phyloP scores from a whole-genome alignment of 2,797 vertebrate species.

The Agapornis canus region DNA sequence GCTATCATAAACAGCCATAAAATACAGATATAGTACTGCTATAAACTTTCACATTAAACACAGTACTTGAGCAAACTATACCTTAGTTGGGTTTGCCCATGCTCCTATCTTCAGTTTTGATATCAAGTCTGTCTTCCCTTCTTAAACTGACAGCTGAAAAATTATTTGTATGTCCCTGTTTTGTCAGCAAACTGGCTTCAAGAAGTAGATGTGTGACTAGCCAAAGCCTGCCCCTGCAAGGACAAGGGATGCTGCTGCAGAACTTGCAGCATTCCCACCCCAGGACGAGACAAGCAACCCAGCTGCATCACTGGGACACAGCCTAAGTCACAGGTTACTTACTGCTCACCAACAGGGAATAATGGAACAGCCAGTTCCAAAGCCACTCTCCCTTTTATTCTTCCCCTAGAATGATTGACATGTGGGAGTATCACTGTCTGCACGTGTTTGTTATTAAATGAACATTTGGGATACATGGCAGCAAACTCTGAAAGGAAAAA shows the following conservation, averaged over 20 bases:
- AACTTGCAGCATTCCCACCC: not conserved
- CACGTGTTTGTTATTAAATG: not conserved
- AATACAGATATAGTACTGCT: not conserved
- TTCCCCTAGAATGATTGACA: not conserved
- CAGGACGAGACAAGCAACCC: not conserved
- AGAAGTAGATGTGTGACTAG: not conserved
- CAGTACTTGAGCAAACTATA: constrained; percentile 31
- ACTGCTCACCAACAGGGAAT: not conserved
- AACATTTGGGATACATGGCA: not conserved
- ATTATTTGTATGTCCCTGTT: constrained; percentile 10
- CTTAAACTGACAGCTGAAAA: constrained; percentile 24
- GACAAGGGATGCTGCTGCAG: not conserved
- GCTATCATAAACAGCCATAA: not conserved
- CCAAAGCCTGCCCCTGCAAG: not conserved
- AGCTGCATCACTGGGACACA: not conserved
- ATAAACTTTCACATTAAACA: constrained; percentile 26
- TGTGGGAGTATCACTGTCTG: not conserved
- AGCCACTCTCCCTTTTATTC: not conserved
- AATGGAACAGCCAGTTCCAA: not conserved
- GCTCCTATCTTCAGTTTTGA: constrained; percentile 11
- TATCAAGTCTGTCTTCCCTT: constrained; percentile 12
- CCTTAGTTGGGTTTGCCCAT: not conserved
- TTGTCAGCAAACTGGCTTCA: constrained; percentile 32
- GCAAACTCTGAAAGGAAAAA: not conserved
- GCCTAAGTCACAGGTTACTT: not conserved